Conservation (phyloP, 2,888 invertebrate genomes). For the Campaea margaritaria region DNA sequence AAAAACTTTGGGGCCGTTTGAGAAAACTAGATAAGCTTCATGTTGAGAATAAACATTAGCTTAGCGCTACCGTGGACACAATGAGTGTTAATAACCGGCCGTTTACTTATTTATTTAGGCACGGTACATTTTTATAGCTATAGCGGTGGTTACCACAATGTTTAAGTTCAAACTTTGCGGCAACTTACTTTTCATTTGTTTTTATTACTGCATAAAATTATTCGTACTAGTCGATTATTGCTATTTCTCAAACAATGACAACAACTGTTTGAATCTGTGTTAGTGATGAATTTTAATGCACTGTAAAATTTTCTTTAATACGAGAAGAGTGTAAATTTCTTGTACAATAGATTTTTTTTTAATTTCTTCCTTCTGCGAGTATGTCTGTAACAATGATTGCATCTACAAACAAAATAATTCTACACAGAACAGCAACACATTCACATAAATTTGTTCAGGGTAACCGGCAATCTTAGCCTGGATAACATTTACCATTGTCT, state of each 20-base stretch:
- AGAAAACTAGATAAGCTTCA: conserved; percentile 44
- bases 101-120: conserved; percentile 53
- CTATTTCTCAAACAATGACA: no score
- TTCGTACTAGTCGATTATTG: background rate
- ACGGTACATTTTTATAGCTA: conserved; percentile 37
- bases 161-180: conserved; percentile 27
- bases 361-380: no score
- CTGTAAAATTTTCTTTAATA: no score
- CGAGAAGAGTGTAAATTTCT: no score
- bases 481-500: no score
- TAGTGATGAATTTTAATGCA: no score
- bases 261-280: background rate
- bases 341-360: no score
- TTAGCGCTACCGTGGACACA: conserved; percentile 71
- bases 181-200: background rate
- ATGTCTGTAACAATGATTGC: no score
- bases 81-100: conserved; percentile 62
- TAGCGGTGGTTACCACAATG: background rate
- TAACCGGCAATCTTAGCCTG: no score
- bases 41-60: conserved; percentile 78
- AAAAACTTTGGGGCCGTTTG: conserved; percentile 28
- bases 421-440: no score
- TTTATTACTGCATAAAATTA: background rate
- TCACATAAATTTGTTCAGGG: no score
- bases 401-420: no score